Percentiles rank a stretch among this genome's conserved stretches.
phyloP scores from a whole-genome alignment of 2,888 invertebrate species.

The Stegana nigrithorax region DNA sequence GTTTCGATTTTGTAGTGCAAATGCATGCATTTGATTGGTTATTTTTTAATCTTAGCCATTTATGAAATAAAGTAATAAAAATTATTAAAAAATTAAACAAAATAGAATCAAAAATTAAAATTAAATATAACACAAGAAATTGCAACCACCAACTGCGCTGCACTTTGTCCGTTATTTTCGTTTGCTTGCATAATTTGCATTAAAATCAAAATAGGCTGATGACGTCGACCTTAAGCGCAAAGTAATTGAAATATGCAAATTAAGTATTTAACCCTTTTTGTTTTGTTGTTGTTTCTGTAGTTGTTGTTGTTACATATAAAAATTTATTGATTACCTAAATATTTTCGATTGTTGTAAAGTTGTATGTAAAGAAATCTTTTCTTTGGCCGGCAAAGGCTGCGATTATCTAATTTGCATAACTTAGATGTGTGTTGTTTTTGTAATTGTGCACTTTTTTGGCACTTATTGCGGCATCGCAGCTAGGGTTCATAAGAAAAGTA shows the following conservation, averaged over 20 bases:
- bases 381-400: too few relatives aligned
- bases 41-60: too few relatives aligned
- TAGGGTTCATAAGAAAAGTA: too few relatives aligned
- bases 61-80: too few relatives aligned
- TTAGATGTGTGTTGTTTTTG: not conserved
- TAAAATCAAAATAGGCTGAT: not conserved
- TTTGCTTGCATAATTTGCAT: not conserved
- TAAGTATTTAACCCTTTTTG: not conserved
- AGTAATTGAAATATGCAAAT: constrained; percentile 11
- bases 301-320: not conserved
- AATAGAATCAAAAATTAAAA: not conserved
- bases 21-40: constrained; percentile 7
- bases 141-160: not conserved
- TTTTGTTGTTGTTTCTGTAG: not conserved
- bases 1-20: not conserved
- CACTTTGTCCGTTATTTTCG: constrained; percentile 1
- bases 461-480: too few relatives aligned
- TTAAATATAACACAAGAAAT: not conserved
- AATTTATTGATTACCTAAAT: constrained; percentile 6
- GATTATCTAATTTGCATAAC: not conserved
- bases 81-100: not conserved
- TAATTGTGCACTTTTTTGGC: not conserved
- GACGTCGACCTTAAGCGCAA: not conserved
- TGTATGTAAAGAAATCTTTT: not conserved
- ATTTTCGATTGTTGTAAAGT: constrained; percentile 4